Evolutionary conservation across 2,888 invertebrate species (phyloP), one percentile per base, ranked within the genome.

Genomic region (Drosophila putrida): DNA sequence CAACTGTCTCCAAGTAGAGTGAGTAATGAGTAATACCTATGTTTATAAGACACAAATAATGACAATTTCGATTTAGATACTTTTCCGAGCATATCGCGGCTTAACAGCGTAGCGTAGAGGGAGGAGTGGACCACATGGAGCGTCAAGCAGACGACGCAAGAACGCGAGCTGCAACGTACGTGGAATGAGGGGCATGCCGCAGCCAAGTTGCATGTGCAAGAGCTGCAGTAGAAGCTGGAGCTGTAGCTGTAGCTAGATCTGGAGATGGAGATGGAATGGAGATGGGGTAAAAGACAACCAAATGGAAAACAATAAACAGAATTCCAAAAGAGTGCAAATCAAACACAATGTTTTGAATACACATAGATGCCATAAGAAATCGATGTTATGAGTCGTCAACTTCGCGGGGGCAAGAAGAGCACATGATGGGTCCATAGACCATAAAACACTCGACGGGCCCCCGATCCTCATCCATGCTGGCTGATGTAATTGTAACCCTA

Each of bases 401-500:
- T 75, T 59, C 53, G 82, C 72, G 88, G 88, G 82, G 88, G 88
- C 82, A 83, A 64, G 64, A 57, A 13, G 60, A 59, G 59, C 47
- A 9, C 13, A 54, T 54, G 39, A 33, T 54, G 50, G 11, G 47
- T 28, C 36, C 35, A 28, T 41, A 9, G 51, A 28, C 68, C 73
- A 79, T 85, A 78, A 87, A 81, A 74, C 76, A 63, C 62, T 72
- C 85, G 79, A 75, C 78, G 59, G 54, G 51, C 43, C 53, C 46
- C 47, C 41, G 60, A 58, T 60, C 65, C 38, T 27, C n/a, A 4
- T 9, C 20, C 10, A 28, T 13, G 15, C 28, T 39, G 28, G 39
- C 15, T 55, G 27, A 33, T 74, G 75, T 64, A 75, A 72, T 49
- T 80, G 88, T 86, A 82, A 86, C 86, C 88, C 83, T 82, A 83